These are phyloP conservation scores for Muntiacus muntjak DNA, from an alignment of 2,113 vertebrate genomes.

Conservation along the genomic window DNA sequence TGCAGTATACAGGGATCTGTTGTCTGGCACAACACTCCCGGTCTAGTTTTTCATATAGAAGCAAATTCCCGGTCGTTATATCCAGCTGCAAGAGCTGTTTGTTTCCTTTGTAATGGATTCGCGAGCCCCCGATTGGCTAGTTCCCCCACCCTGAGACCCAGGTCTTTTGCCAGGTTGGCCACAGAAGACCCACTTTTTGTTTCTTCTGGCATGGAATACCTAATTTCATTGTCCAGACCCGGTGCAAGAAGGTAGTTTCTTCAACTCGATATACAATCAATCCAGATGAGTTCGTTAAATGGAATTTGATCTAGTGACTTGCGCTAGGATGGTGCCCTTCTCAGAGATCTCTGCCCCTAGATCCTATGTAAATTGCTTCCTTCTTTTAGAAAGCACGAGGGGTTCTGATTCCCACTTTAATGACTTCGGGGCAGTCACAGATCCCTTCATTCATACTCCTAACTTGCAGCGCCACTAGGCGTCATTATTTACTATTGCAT, in stretches of 20 bases:
- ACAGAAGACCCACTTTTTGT: constrained; percentile 36
- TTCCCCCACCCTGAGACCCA: constrained; percentile 37
- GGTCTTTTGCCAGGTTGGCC: constrained; percentile 47
- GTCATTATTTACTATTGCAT: constrained; percentile 36
- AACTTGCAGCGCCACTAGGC: constrained; percentile 68
- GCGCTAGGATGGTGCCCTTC: neutral
- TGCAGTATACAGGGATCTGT: constrained; percentile 51
- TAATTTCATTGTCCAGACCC: constrained; percentile 69
- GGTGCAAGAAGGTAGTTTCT: constrained; percentile 20
- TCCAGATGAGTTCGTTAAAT: neutral
- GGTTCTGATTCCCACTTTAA: constrained; percentile 11
- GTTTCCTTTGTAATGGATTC: constrained; percentile 35
- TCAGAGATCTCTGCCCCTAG: neutral
- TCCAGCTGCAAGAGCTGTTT: constrained; percentile 27
- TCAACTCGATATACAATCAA: neutral
- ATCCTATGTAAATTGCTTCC: neutral
- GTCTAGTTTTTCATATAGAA: constrained; percentile 49
- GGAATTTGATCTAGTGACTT: neutral
- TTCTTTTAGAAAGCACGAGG: neutral
- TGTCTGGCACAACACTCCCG: constrained; percentile 39
- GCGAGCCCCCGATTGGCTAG: neutral
- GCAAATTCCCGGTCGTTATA: constrained; percentile 26
- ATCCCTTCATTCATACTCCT: neutral
- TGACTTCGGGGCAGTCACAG: neutral
- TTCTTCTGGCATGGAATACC: constrained; percentile 76